Percentiles rank a stretch among this genome's conserved stretches.
Evolutionary conservation across 1,140 invertebrate species (phyloP).

Genomic region (Popillia japonica): DNA sequence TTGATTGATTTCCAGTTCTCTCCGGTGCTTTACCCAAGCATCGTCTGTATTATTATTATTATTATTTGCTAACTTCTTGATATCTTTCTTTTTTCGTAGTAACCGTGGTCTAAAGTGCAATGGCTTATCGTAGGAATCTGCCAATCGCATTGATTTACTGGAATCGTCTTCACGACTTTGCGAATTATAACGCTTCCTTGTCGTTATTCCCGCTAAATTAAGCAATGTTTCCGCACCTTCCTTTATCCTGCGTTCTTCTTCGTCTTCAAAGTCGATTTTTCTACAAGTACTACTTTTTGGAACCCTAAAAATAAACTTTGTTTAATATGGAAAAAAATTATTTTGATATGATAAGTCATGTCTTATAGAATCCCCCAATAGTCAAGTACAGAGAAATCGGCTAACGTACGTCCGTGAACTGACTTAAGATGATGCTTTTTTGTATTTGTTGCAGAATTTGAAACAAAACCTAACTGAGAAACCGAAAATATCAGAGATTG

Average conservation of each 20-base stretch:
- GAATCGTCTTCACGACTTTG: slow-evolving; percentile 44
- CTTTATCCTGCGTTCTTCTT: slow-evolving; percentile 78
- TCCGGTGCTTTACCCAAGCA: slow-evolving; percentile 56
- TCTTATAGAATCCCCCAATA: too few relatives aligned
- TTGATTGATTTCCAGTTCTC: slow-evolving; percentile 54
- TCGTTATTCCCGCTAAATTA: slow-evolving; percentile 70
- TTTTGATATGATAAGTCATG: too few relatives aligned
- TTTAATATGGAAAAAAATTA: too few relatives aligned
- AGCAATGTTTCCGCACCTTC: slow-evolving; percentile 82
- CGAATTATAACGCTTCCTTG: slow-evolving; percentile 49
- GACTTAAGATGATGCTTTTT: too few relatives aligned
- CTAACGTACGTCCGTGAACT: too few relatives aligned
- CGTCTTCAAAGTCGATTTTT: slow-evolving; percentile 65
- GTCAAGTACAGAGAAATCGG: too few relatives aligned
- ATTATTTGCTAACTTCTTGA: slow-evolving; percentile 50
- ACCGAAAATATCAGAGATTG: too few relatives aligned
- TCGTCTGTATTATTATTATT: slow-evolving; percentile 50
- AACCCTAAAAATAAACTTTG: slow-evolving; percentile 52
- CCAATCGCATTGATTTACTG: slow-evolving; percentile 44
- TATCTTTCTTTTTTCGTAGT: slow-evolving; percentile 55
- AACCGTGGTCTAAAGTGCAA: slow-evolving; percentile 55
- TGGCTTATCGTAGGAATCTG: slow-evolving; percentile 48
- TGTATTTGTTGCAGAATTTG: too few relatives aligned
- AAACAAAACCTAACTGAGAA: too few relatives aligned
- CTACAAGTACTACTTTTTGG: slow-evolving; percentile 48